Conservation (phyloP, 2,113 vertebrate genomes). For the Centropristis striata region DNA sequence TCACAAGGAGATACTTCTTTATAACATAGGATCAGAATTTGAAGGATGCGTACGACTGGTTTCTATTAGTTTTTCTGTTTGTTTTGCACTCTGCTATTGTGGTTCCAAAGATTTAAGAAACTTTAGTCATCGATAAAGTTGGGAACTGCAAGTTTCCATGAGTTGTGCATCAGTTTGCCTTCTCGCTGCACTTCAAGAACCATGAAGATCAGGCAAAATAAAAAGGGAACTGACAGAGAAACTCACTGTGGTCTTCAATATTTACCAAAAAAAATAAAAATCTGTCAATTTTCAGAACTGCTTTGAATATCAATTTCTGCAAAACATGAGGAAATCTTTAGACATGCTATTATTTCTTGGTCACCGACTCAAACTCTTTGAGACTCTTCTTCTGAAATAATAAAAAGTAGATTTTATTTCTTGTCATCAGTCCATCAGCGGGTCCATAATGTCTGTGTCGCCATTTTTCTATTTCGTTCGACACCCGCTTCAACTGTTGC, state of each 20-base stretch:
- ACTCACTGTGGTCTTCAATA: background rate
- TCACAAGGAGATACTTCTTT: background rate
- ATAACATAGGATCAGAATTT: background rate
- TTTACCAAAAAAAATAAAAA: too few relatives aligned
- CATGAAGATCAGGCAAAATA: background rate
- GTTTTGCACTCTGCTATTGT: background rate
- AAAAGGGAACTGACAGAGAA: background rate
- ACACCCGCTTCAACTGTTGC: conserved; percentile 8
- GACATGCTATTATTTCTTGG: background rate
- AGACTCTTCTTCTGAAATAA: background rate
- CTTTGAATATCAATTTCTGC: background rate
- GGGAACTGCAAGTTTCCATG: background rate
- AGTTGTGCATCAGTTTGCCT: background rate
- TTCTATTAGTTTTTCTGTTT: background rate
- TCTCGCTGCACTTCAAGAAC: background rate
- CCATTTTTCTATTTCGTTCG: conserved; percentile 5
- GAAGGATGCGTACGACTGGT: too few relatives aligned
- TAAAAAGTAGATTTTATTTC: background rate
- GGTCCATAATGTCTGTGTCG: background rate
- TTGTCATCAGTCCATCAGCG: conserved; percentile 24
- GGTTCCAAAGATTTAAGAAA: background rate
- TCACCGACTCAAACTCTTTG: background rate
- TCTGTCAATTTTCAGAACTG: background rate
- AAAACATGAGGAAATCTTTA: background rate
- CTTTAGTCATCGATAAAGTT: too few relatives aligned